These are phyloP conservation scores for Drosophila robusta DNA, from an alignment of 2,888 invertebrate genomes.

Conservation along the genomic window DNA sequence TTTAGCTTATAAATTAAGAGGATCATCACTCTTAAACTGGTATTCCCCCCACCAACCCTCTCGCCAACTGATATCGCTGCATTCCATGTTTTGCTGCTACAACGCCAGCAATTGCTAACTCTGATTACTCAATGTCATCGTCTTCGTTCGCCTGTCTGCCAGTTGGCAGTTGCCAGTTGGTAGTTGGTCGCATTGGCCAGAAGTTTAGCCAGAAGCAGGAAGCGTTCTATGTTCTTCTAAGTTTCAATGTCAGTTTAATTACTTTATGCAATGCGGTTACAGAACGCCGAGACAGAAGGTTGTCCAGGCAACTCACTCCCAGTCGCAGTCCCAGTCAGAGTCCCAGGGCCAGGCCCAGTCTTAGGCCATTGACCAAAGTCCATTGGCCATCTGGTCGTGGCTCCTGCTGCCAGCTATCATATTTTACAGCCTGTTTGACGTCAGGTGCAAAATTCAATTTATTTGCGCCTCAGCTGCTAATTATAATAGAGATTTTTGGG, in stretches of 20 bases:
- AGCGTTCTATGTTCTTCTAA: slow-evolving; percentile 80
- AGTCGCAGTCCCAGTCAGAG: background rate
- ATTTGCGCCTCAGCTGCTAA: slow-evolving; percentile 29
- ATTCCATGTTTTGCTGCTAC: slow-evolving; percentile 68
- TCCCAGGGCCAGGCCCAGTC: background rate
- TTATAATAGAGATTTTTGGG: slow-evolving; percentile 33
- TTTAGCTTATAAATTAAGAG: slow-evolving; percentile 80
- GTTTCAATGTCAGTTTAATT: slow-evolving; percentile 80
- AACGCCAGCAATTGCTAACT: slow-evolving; percentile 71
- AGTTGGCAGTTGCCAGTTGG: slow-evolving; percentile 37
- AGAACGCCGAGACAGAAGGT: slow-evolving; percentile 44
- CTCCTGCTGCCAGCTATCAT: slow-evolving; percentile 44
- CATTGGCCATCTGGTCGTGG: slow-evolving; percentile 42
- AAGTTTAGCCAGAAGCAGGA: slow-evolving; percentile 76
- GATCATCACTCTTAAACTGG: slow-evolving; percentile 74
- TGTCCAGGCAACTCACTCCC: slow-evolving; percentile 1
- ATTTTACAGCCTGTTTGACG: slow-evolving; percentile 23
- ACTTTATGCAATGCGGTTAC: slow-evolving; percentile 74
- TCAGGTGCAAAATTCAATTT: slow-evolving; percentile 47
- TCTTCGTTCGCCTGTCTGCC: slow-evolving; percentile 63
- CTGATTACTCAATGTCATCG: slow-evolving; percentile 80
- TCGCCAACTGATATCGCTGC: slow-evolving; percentile 68
- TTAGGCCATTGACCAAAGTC: slow-evolving; percentile 74
- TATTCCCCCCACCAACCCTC: slow-evolving; percentile 22
- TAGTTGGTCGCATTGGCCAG: slow-evolving; percentile 42